Evolutionary conservation across 2,888 invertebrate species (phyloP), one percentile per base, ranked within the genome.

Genomic region (Loripinus fragilis): DNA sequence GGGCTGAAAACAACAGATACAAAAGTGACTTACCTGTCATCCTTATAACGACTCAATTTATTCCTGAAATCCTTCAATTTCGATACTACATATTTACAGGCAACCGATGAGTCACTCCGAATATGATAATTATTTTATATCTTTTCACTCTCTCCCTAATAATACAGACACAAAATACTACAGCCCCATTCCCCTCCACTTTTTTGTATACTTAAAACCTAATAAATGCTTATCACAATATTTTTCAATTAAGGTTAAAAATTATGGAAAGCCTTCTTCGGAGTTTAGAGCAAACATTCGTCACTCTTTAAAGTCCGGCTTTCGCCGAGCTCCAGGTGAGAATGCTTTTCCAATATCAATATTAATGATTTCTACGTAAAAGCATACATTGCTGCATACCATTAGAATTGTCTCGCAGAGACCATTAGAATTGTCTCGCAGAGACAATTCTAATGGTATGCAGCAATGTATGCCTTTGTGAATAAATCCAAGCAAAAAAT

Each of bases 231-330:
- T 33, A 60, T 60, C 60, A 60, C 33, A 60, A 60, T 60, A 60
- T 60, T 60, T 52, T 60, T 60, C 33, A 7, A 60, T 33, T 60
- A 60, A 60, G 60, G 60, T 60, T 60, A 60, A 60, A 60, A 60
- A 60, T 60, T 60, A 60, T 17, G 17, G 5, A 33, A n/a, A 60
- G 60, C 8, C 60, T 8, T 60, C 60, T 33, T 33, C 15, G 2
- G 33, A 60, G 60, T 17, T 5, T 12, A 60, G 28, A 17, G 60
- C 23, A 60, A 60, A 60, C 33, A 60, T 60, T 8, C 33, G 60
- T 60, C 60, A 3, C 60, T n/a, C n/a, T 60, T 60, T 60, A 20
- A 60, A n/a, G 55, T 55, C 12, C 25, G 28, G 55, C 12, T 38
- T 38, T 12, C 12, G 38, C 5, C 7, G 38, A 8, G 38, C 38